Evolutionary conservation across 2,888 invertebrate genomes (phyloP).

Genomic region (Entomobrya multifasciata): DNA sequence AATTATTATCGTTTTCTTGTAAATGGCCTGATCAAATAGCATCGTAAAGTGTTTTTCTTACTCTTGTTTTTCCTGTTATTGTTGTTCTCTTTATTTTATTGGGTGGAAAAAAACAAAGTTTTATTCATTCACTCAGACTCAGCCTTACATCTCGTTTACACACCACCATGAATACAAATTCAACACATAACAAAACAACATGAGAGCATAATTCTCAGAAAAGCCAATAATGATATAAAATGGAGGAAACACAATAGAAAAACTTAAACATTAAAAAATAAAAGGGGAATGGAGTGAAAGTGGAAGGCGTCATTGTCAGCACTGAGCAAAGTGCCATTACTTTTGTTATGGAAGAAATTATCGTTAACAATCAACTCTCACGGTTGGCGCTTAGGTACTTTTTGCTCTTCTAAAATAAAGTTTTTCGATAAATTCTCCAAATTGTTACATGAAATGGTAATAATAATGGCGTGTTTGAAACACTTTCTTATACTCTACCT

Average conservation of each 20-base stretch:
- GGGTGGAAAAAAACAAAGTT: not conserved
- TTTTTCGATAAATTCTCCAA: constrained; percentile 40
- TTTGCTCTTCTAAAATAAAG: constrained; percentile 3
- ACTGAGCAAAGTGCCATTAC: not conserved
- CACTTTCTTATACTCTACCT: constrained; percentile 13
- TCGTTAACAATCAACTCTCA: constrained; percentile 39
- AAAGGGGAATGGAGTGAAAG: too few species aligned
- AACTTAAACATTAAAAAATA: too few species aligned
- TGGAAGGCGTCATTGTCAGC: not conserved
- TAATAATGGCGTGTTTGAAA: constrained; percentile 34
- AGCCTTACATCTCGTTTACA: too few species aligned
- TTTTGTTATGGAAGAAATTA: constrained; percentile 4
- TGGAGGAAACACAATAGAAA: too few species aligned
- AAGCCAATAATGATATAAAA: too few species aligned
- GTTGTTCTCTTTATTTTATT: not conserved
- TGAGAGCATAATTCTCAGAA: not conserved
- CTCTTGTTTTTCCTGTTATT: constrained; percentile 33
- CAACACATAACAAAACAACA: too few species aligned
- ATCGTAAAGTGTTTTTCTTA: constrained; percentile 45
- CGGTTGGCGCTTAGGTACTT: too few species aligned
- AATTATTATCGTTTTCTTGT: constrained; percentile 35
- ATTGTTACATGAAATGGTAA: constrained; percentile 42
- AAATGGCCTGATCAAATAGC: constrained; percentile 39
- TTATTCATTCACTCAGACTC: too few species aligned
- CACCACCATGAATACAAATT: too few species aligned